Evolutionary conservation across 1,140 invertebrate genomes (phyloP), one percentile per base, ranked within the genome.

Genomic region (Acromyrmex heyeri): DNA sequence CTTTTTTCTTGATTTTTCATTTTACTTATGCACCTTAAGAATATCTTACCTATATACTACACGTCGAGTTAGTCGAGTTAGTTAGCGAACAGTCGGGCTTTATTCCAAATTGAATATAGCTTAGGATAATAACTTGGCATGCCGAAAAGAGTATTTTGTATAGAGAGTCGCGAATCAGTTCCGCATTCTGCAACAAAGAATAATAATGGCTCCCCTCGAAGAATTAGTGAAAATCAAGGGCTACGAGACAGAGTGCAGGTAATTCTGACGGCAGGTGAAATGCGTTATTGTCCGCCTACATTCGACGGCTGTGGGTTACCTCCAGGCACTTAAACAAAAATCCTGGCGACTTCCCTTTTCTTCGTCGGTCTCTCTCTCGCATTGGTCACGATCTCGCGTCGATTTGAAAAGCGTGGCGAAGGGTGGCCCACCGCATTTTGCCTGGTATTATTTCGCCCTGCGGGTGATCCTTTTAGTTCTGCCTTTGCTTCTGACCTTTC

Each of bases 391-490:
- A 86, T 79, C 78, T 89, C 76, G 87, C 83, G 87, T 87, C 73
- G 85, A 81, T 93, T 90, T 88, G 92, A 92, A 92, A 92, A 90
- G 87, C 89, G 88, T 91, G 90, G 92, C 92, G 91, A 94, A 91
- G 94, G 94, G 91, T 94, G 93, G 92, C 92, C 93, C 92, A 88
- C 91, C 87, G 81, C 92, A 93, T 94, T 94, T 95, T 93, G 91
- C 92, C 82, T 73, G 76, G 82, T 73, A 95, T 94, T 95, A 94
- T 95, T 94, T 93, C 77, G 87, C 93, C 90, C 93, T 72, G 91
- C 93, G 92, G 94, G 93, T 93, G 94, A 92, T 92, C 91, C 85
- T 88, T 67, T 70, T 67, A 72, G 57, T 72, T 59, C 78, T 79
- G 67, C 77, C 83, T 86, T 86, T 85, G 86, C 78, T 85, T 30